Base-by-base conservation (phyloP, 2,113 vertebrate genomes). In the Cheirogaleus medius region DNA sequence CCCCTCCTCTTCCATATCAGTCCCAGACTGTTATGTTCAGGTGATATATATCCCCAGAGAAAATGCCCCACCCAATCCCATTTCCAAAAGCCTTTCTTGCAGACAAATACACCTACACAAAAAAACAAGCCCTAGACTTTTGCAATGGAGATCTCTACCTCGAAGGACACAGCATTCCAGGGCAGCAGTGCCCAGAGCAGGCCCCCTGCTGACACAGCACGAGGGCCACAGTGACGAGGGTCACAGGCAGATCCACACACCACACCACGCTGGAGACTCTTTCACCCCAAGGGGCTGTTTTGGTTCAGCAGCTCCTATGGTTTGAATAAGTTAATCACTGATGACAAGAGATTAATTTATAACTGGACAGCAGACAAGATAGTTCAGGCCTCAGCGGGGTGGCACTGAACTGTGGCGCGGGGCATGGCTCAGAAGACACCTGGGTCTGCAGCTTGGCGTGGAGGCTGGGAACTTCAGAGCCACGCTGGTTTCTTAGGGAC, bases 281-380 rank as follows among this genome's bases (percentile, higher is more conserved):
- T 83, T 96, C 95, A 94, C 96, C 95, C 80, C 93, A 87, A 96
- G 56, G 73, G 90, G 83, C 90, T 98, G 97, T 96, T 97, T 98
- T 94, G 98, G 98, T 98, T 98, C 98, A 98, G 97, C 97, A 96
- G 92, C 94, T 98, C 95, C 92, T 34, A 74, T 52, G 87, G 76
- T 89, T 95, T 37, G 32, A 95, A 52, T 44, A 97, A 97, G 98
- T 98, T 98, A 98, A 98, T 98, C 97, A 98, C 97, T 98, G 97
- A 98, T 95, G 44, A 63, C n/a, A 17, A 56, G 86, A 92, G 95
- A 96, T 98, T 98, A 98, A 98, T 97, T 97, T 97, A 54, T 97
- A 97, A 98, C 97, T 18, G 89, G 93, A 91, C 89, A 86, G 91
- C 91, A 97, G 97, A 98, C 98, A 98, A 98, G 98, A 98, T 97